phyloP scores from a whole-genome alignment of 2,888 invertebrate species.

The Callimorpha dominula region DNA sequence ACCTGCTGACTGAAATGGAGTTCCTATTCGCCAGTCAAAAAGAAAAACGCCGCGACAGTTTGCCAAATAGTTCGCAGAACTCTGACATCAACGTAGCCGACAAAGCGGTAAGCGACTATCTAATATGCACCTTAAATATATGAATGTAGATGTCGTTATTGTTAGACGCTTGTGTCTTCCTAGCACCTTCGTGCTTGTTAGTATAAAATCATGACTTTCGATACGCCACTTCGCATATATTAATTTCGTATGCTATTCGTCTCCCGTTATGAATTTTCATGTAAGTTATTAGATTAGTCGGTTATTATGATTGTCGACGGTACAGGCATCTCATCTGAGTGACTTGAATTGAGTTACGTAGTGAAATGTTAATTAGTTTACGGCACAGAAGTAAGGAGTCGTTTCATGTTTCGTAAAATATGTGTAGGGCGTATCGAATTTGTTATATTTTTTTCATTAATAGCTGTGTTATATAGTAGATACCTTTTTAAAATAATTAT shows the following conservation, averaged over 20 bases:
- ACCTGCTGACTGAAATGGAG: constrained; percentile 81
- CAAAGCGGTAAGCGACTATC: constrained; percentile 71
- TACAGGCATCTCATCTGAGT: constrained; percentile 25
- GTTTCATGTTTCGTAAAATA: constrained; percentile 2
- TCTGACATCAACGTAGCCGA: constrained; percentile 69
- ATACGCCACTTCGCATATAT: constrained; percentile 50
- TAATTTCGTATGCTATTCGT: constrained; percentile 31
- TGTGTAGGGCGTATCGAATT: constrained; percentile 34
- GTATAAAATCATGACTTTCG: constrained; percentile 55
- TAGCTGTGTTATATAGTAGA: constrained; percentile 28
- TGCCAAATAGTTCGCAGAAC: constrained; percentile 67
- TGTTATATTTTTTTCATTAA: constrained; percentile 32
- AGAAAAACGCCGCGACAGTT: constrained; percentile 68
- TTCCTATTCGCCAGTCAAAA: constrained; percentile 70
- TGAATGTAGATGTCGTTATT: constrained; percentile 43
- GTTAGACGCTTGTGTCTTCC: constrained; percentile 55
- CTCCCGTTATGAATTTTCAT: constrained; percentile 39
- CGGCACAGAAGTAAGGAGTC: constrained; percentile 3
- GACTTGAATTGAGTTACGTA: constrained; percentile 29
- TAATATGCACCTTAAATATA: constrained; percentile 33
- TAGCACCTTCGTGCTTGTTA: constrained; percentile 53
- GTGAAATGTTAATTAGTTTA: constrained; percentile 19
- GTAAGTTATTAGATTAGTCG: constrained; percentile 33
- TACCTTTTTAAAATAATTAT: constrained; percentile 39
- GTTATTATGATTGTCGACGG: constrained; percentile 22